Conservation (phyloP, 2,797 vertebrate species). For the Lophotriccus pileatus region DNA sequence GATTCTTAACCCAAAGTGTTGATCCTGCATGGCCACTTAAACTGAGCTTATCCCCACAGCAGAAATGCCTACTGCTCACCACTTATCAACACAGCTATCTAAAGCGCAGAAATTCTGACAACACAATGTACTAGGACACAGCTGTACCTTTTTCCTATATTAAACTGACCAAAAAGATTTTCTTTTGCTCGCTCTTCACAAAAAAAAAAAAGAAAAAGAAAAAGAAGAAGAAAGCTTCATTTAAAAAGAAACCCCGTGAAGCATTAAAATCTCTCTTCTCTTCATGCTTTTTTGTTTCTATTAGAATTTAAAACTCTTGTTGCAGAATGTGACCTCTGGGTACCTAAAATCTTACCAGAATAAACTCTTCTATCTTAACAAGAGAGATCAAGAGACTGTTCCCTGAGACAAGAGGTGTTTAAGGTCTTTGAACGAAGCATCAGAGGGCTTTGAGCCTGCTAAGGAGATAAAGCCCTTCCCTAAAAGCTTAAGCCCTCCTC, state of each 20-base stretch:
- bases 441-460: background rate
- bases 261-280: background rate
- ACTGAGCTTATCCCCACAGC: background rate
- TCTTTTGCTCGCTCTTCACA: background rate
- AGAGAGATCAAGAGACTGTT: background rate
- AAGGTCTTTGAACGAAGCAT: background rate
- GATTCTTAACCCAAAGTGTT: background rate
- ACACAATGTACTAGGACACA: background rate
- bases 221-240: background rate
- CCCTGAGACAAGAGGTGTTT: background rate
- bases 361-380: background rate
- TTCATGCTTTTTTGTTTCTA: background rate
- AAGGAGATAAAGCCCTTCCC: background rate
- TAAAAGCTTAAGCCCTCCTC: background rate
- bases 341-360: background rate
- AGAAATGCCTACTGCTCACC: background rate
- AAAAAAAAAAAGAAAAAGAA: background rate
- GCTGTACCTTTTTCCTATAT: background rate
- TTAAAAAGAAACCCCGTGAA: background rate
- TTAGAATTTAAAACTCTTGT: background rate
- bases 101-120: background rate
- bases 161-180: background rate
- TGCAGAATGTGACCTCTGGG: accelerated
- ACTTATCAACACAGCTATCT: background rate
- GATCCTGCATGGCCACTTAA: background rate